These are phyloP conservation scores for Zaprionus tsacasi DNA, from an alignment of 1,140 invertebrate genomes.

Conservation along the genomic window DNA sequence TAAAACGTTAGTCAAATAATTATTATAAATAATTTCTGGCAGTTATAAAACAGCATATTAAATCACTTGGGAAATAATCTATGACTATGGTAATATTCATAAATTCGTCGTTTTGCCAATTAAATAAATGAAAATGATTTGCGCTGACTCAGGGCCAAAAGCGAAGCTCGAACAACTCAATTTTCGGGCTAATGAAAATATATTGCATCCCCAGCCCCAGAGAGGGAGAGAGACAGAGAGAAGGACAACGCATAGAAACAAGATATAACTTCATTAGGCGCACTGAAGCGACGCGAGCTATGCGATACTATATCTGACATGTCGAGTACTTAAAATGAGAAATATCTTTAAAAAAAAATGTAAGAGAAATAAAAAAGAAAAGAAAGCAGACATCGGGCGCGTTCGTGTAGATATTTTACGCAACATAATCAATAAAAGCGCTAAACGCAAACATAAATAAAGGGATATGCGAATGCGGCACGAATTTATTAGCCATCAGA, in stretches of 20 bases:
- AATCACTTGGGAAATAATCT: slow-evolving; percentile 13
- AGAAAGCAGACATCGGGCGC: neutral
- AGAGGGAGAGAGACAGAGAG: neutral
- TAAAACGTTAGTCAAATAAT: neutral
- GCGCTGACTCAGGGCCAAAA: slow-evolving; percentile 48
- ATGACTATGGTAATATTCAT: slow-evolving; percentile 33
- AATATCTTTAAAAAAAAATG: slow-evolving; percentile 49
- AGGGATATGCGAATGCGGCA: slow-evolving; percentile 52
- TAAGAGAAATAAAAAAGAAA: neutral
- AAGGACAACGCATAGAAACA: slow-evolving; percentile 17
- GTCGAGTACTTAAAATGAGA: slow-evolving; percentile 55
- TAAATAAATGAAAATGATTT: slow-evolving; percentile 78
- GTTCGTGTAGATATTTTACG: slow-evolving; percentile 34
- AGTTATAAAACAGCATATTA: neutral
- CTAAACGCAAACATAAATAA: slow-evolving; percentile 73
- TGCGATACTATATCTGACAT: slow-evolving; percentile 55
- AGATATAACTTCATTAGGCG: slow-evolving; percentile 72
- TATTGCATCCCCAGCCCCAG: slow-evolving; percentile 45
- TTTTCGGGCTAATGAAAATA: slow-evolving; percentile 69
- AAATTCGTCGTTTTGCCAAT: slow-evolving; percentile 60
- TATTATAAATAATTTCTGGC: neutral
- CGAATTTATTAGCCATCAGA: slow-evolving; percentile 66
- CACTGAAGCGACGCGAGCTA: slow-evolving; percentile 56
- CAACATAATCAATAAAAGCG: slow-evolving; percentile 70
- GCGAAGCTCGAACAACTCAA: slow-evolving; percentile 39